These are phyloP conservation scores for Centropyge bicolor DNA, from an alignment of 2,797 vertebrate species.

Conservation along the genomic window DNA sequence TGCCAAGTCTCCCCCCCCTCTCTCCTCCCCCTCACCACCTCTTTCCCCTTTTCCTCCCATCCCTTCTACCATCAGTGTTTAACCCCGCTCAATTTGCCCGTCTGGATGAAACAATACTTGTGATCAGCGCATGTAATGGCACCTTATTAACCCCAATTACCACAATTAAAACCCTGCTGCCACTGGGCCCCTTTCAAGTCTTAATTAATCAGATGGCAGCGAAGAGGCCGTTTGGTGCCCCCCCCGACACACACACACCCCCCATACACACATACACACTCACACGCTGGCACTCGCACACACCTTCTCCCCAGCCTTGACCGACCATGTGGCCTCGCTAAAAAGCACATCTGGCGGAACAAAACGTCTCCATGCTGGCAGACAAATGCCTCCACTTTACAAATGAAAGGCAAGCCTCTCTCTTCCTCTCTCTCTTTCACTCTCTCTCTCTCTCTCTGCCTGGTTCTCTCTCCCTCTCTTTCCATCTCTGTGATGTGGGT, in stretches of 20 bases:
- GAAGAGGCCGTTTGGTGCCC: constrained; percentile 77
- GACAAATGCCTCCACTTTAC: constrained; percentile 86
- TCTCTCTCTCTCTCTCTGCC: constrained; percentile 50
- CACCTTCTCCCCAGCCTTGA: constrained; percentile 82
- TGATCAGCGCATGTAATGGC: constrained; percentile 88
- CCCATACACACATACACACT: constrained; percentile 37
- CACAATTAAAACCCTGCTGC: constrained; percentile 89
- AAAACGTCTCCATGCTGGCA: constrained; percentile 84
- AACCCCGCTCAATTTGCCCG: constrained; percentile 87
- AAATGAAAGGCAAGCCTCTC: constrained; percentile 84
- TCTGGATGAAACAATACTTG: constrained; percentile 89
- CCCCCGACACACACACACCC: constrained; percentile 13
- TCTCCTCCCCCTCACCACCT: constrained; percentile 13
- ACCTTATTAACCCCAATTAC: constrained; percentile 91
- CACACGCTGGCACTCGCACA: constrained; percentile 55
- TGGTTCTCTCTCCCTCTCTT: constrained; percentile 43
- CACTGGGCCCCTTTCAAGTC: constrained; percentile 88
- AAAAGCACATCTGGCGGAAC: constrained; percentile 87
- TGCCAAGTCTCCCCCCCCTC: constrained; percentile 70
- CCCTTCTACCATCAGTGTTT: constrained; percentile 84
- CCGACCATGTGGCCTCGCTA: constrained; percentile 85
- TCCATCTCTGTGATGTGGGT: constrained; percentile 85
- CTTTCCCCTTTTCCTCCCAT: constrained; percentile 61
- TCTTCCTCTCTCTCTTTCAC: constrained; percentile 46
- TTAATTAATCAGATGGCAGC: constrained; percentile 89